These are phyloP conservation scores for Lepus oiostolus DNA, from an alignment of 2,797 vertebrate genomes.

Conservation along the genomic window DNA sequence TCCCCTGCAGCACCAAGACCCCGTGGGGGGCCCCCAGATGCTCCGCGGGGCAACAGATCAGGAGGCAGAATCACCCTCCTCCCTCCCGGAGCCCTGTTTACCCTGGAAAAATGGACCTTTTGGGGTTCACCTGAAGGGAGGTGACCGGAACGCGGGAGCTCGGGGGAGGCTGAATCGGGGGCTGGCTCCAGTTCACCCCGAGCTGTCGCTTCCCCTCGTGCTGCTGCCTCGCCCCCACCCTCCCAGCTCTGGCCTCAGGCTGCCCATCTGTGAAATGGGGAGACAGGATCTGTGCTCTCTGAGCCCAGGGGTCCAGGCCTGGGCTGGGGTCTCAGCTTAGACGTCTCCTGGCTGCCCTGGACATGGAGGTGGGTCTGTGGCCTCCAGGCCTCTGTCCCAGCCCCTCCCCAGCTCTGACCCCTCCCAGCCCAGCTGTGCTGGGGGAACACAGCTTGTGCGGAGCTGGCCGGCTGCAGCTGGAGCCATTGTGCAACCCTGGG, in stretches of 20 bases:
- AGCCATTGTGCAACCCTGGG: neutral
- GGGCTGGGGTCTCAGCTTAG: neutral
- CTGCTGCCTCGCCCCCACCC: too few species aligned
- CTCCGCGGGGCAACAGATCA: neutral
- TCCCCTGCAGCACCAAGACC: too few species aligned
- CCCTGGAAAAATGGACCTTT: neutral
- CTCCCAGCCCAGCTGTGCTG: neutral
- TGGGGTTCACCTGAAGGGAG: neutral
- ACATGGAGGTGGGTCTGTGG: neutral
- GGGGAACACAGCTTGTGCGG: constrained; percentile 60
- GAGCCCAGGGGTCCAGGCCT: neutral
- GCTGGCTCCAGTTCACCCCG: too few species aligned
- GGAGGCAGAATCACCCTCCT: neutral
- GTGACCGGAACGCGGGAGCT: too few species aligned
- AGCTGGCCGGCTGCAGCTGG: neutral
- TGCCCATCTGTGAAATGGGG: neutral
- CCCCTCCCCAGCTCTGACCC: fast-evolving
- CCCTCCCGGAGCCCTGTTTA: neutral
- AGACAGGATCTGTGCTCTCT: neutral
- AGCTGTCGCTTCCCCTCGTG: neutral
- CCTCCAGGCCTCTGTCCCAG: neutral
- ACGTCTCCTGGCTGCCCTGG: neutral
- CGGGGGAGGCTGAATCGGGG: too few species aligned
- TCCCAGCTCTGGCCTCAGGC: neutral
- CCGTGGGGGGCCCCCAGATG: neutral